phyloP scores from a whole-genome alignment of 2,797 vertebrate genomes.

The Momotus momota region DNA sequence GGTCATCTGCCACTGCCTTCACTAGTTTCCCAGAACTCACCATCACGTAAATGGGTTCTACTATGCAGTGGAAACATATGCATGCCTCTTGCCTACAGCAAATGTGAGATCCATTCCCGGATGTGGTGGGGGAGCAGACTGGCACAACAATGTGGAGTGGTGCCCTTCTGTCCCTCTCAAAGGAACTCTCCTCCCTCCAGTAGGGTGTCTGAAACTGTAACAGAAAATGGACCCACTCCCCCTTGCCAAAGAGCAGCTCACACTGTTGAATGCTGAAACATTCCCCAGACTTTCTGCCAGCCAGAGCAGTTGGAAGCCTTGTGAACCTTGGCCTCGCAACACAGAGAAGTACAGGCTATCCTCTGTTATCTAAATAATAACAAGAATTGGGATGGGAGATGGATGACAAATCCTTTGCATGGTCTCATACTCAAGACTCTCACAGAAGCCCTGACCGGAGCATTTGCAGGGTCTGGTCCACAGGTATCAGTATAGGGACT shows the following conservation, averaged over 20 bases:
- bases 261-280: neutral
- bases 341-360: neutral
- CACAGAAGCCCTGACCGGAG: neutral
- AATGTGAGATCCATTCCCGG: neutral
- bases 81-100: neutral
- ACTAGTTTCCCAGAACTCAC: neutral
- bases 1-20: neutral
- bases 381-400: neutral
- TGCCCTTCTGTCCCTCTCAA: neutral
- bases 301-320: neutral
- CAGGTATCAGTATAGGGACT: neutral
- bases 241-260: neutral
- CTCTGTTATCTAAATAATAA: neutral
- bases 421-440: neutral
- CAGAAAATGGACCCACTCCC: neutral
- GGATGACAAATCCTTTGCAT: neutral
- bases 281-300: neutral
- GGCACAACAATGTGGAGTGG: neutral
- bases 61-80: rapidly evolving
- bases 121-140: neutral
- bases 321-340: neutral
- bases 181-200: neutral
- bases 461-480: neutral
- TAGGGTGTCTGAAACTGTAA: neutral
- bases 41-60: neutral